Base-by-base conservation (phyloP, 2,797 vertebrate species). In the Brachyalestes nurse region DNA sequence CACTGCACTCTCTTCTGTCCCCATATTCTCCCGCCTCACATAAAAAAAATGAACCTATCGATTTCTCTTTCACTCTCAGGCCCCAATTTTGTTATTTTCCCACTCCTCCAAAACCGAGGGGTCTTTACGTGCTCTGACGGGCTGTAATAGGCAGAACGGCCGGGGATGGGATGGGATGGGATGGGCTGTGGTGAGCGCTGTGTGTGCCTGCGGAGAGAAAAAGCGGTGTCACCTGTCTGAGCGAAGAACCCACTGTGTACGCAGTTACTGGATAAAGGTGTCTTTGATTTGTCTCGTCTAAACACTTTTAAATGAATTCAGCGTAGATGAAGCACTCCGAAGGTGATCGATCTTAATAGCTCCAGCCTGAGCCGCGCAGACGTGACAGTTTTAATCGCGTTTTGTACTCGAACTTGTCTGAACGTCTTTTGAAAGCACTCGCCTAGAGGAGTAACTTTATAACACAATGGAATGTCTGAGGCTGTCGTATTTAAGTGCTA, bases 21-120 rank as follows among this genome's bases (percentile, higher is more conserved):
- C 61, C 12, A 53, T 57, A 45, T 23, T 10, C 12, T 66, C 60
- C 34, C 4, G 4, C 21, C 73, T 16, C 40, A 60, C 71, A 47
- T 4, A 78, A 79, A 84, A 86, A 87, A 87, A 88, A 88, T 88
- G 80, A 85, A 85, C 42, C 17, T 87, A 92, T 92, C 81, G 88
- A 91, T 93, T 91, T 90, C 83, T 82, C 74, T 90, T 85, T 67
- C 83, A 89, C 88, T 88, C 38, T 25, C 82, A 73, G 60, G 77
- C n/a, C 86, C 83, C 79, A 81, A 74, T 88, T 90, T 88, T 89
- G 72, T 82, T 87, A 84, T 87, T 89, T 86, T 88, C 82, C 80
- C 81, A 81, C 83, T 87, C 86, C 84, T 89, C 78, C 85, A 75
- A 75, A 83, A 71, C 79, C n/a, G 60, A 82, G 84, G 87, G 88